Conservation (phyloP, 2,888 invertebrate species). For the Pollenia griseotomentosa region DNA sequence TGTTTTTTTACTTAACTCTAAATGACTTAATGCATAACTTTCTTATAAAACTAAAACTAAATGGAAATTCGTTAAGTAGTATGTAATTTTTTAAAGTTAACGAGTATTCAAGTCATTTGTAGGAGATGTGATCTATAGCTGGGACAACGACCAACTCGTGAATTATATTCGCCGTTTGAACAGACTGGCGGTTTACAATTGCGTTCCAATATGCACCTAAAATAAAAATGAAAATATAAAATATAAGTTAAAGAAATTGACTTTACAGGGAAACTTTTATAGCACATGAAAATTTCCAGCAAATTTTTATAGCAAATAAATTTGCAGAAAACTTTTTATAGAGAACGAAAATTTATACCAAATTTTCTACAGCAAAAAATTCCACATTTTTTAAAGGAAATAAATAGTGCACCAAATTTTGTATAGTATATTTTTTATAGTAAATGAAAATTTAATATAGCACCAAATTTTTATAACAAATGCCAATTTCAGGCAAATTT, state of each 20-base stretch:
- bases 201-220: slow-evolving; percentile 81
- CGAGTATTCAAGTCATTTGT: slow-evolving; percentile 53
- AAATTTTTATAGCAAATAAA: no score
- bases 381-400: no score
- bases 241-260: background rate
- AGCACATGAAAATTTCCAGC: no score
- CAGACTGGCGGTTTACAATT: slow-evolving; percentile 81
- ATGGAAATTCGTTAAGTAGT: slow-evolving; percentile 67
- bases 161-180: slow-evolving; percentile 80
- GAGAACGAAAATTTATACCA: no score
- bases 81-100: background rate
- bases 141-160: slow-evolving; percentile 82
- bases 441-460: no score
- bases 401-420: no score
- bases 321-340: no score
- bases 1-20: slow-evolving; percentile 14
- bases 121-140: slow-evolving; percentile 60
- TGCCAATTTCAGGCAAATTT: no score
- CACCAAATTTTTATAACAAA: no score
- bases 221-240: slow-evolving; percentile 15
- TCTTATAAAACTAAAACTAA: slow-evolving; percentile 45
- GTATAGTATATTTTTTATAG: no score
- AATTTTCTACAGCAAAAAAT: no score
- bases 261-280: no score
- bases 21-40: slow-evolving; percentile 48